A percentile compares a stretch with the other conserved stretches of the same genome.
Evolutionary conservation across 2,888 invertebrate species (phyloP).

Genomic region (Melanostoma mellinum): DNA sequence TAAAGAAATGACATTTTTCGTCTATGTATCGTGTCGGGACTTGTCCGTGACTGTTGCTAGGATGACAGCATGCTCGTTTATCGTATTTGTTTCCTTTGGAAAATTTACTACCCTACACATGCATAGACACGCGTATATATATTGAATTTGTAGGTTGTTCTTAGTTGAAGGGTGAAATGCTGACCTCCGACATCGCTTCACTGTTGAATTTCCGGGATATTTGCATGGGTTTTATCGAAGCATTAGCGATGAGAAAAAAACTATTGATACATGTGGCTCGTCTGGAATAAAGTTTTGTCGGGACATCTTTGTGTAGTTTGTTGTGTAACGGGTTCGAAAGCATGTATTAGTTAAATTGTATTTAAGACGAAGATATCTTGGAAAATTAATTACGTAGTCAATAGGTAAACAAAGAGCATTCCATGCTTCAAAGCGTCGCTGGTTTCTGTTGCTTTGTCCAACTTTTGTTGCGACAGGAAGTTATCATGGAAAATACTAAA

Average conservation of each 20-base stretch:
- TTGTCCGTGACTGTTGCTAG: slow-evolving; percentile 46
- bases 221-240: neutral
- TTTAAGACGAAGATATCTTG: no score
- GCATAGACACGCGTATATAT: neutral
- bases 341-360: no score
- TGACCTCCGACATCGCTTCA: slow-evolving; percentile 13
- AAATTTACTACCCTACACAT: slow-evolving; percentile 24
- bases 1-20: neutral
- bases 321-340: slow-evolving; percentile 1
- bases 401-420: no score
- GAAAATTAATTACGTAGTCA: no score
- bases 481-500: no score
- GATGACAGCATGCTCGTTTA: slow-evolving; percentile 52
- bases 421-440: no score
- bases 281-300: neutral
- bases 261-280: neutral
- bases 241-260: slow-evolving; percentile 1
- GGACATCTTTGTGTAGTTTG: neutral
- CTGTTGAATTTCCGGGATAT: slow-evolving; percentile 39
- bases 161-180: slow-evolving; percentile 10
- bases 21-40: neutral
- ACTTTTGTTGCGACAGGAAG: no score
- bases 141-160: neutral
- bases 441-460: no score
- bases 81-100: slow-evolving; percentile 12